phyloP scores from a whole-genome alignment of 2,113 vertebrate species.

The Salvelinus namaycush region DNA sequence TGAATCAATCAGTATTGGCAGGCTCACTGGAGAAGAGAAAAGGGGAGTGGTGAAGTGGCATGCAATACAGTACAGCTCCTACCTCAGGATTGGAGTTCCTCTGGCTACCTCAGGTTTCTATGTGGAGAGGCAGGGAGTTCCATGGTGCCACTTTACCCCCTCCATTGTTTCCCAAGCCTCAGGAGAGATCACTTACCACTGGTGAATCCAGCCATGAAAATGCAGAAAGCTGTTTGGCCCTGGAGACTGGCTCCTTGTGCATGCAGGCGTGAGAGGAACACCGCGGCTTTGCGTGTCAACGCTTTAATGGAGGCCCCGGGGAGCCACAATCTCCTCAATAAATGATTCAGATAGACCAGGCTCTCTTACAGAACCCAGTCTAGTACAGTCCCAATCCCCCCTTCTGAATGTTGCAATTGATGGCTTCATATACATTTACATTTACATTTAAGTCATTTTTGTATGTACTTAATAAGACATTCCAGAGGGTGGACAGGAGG shows the following conservation, averaged over 20 bases:
- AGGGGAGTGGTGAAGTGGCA: not conserved
- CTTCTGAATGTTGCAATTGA: not conserved
- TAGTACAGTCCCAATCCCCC: not conserved
- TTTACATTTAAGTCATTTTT: no score
- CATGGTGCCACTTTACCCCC: slow-evolving; percentile 42
- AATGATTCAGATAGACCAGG: slow-evolving; percentile 51
- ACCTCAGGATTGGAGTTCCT: slow-evolving; percentile 14
- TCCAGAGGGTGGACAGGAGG: not conserved
- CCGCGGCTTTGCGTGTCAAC: slow-evolving; percentile 40
- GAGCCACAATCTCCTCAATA: slow-evolving; percentile 47
- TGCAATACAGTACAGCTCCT: not conserved
- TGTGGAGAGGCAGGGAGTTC: slow-evolving; percentile 19
- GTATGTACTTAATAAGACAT: not conserved
- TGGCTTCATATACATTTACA: not conserved
- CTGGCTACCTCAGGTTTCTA: slow-evolving; percentile 26
- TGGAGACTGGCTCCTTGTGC: slow-evolving; percentile 49
- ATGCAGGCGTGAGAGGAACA: slow-evolving; percentile 55
- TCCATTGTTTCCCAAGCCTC: slow-evolving; percentile 55
- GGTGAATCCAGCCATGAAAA: slow-evolving; percentile 73
- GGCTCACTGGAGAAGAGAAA: not conserved
- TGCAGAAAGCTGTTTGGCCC: slow-evolving; percentile 64
- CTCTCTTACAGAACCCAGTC: slow-evolving; percentile 28
- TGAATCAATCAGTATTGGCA: not conserved
- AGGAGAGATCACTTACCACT: slow-evolving; percentile 60
- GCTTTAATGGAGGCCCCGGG: slow-evolving; percentile 61